A percentile compares a stretch with the other conserved stretches of the same genome.
phyloP scores from a whole-genome alignment of 2,888 invertebrate species.

The Exocentrus adspersus region DNA sequence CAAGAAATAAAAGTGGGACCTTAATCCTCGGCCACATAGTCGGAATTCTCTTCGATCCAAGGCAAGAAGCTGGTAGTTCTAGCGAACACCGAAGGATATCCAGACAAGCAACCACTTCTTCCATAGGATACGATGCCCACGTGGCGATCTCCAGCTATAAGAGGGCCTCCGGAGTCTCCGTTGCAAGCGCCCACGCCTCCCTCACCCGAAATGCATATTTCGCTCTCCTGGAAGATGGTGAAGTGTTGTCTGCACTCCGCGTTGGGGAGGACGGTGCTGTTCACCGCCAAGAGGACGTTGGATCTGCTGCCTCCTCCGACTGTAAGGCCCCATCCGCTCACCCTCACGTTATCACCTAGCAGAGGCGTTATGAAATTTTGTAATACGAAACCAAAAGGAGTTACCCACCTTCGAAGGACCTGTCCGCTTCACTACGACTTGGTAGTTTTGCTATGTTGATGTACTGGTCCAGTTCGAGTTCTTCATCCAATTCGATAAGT shows the following conservation, averaged over 20 bases:
- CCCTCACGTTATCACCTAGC: conserved; percentile 1
- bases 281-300: background rate
- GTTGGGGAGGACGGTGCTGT: conserved; percentile 14
- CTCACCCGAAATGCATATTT: conserved; percentile 8
- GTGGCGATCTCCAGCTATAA: background rate
- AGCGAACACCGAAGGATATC: conserved; percentile 2
- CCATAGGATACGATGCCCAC: conserved; percentile 10
- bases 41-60: conserved; percentile 7
- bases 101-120: background rate
- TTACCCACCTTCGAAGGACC: conserved; percentile 1
- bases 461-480: background rate
- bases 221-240: conserved; percentile 1
- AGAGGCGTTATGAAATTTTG: background rate
- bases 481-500: too few species aligned
- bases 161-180: conserved; percentile 10
- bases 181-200: conserved; percentile 13
- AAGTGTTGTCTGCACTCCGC: background rate
- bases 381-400: background rate
- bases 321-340: conserved; percentile 17
- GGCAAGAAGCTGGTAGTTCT: conserved; percentile 6
- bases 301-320: conserved; percentile 4
- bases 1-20: background rate
- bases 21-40: background rate
- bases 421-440: background rate
- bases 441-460: background rate